Evolutionary conservation across 2,113 vertebrate genomes (phyloP).

Genomic region (Proteles cristata): DNA sequence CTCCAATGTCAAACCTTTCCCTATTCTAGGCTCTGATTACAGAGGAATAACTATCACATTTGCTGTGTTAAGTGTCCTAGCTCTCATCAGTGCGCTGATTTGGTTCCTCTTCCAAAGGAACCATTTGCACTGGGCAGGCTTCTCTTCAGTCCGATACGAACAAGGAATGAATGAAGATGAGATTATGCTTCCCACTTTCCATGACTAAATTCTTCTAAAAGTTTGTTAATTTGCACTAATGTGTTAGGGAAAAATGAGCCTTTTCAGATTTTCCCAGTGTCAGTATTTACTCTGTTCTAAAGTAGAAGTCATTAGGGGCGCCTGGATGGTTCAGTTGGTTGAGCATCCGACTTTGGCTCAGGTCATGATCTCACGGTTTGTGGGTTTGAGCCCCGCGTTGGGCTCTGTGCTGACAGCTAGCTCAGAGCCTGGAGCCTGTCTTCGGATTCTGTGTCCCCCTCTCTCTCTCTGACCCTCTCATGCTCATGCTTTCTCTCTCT

Average conservation of each 20-base stretch:
- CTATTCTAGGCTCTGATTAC: conserved; percentile 86
- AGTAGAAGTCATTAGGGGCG: not conserved
- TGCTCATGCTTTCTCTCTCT: no score
- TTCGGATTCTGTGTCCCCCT: no score
- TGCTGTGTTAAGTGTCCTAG: conserved; percentile 85
- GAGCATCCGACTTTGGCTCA: no score
- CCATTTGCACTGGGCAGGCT: conserved; percentile 83
- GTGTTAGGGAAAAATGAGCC: conserved; percentile 51
- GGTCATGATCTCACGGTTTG: no score
- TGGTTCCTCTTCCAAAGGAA: conserved; percentile 90
- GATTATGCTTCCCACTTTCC: conserved; percentile 79
- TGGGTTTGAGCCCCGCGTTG: no score
- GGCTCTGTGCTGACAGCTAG: no score
- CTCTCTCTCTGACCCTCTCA: no score
- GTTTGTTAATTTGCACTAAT: conserved; percentile 56
- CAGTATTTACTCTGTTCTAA: conserved; percentile 65
- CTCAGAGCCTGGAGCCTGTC: no score
- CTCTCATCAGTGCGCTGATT: conserved; percentile 77
- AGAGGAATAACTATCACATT: conserved; percentile 86
- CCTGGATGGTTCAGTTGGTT: no score
- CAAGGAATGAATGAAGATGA: conserved; percentile 92
- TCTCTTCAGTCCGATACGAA: conserved; percentile 91
- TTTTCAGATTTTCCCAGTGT: conserved; percentile 8
- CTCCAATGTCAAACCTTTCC: not conserved
- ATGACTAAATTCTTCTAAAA: conserved; percentile 63